Percentiles rank a stretch among this genome's conserved stretches.
Evolutionary conservation across 2,113 vertebrate species (phyloP).

Genomic region (Pheucticus melanocephalus): DNA sequence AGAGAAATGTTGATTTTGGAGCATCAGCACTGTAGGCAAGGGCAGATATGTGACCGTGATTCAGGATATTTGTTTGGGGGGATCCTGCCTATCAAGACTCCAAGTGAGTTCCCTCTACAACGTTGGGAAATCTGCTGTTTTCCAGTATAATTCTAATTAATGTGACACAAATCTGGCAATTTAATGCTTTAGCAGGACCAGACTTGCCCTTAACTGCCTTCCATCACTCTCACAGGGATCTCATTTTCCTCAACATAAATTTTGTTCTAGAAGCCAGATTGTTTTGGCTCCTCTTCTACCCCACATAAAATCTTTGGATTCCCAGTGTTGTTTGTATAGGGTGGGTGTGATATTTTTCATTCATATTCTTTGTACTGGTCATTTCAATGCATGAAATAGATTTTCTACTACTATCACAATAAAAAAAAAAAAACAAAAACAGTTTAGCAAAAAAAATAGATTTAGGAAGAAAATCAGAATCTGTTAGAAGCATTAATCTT

Average conservation of each 20-base stretch:
- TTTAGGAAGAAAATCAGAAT: background rate
- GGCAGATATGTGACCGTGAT: background rate
- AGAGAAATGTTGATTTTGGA: background rate
- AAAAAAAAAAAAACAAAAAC: background rate
- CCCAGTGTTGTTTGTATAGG: accelerated
- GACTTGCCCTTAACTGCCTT: background rate
- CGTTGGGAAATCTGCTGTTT: background rate
- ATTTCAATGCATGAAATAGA: background rate
- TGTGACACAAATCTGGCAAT: background rate
- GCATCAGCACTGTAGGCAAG: background rate
- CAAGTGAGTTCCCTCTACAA: background rate
- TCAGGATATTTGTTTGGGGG: background rate
- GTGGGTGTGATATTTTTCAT: background rate
- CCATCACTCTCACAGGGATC: background rate
- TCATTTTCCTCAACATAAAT: background rate
- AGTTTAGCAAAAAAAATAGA: background rate
- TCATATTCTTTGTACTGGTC: background rate
- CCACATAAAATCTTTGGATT: background rate
- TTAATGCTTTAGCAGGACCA: background rate
- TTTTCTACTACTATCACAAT: background rate
- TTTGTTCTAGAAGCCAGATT: background rate
- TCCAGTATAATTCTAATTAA: background rate
- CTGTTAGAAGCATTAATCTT: background rate
- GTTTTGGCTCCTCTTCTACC: background rate
- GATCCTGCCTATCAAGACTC: background rate